Evolutionary conservation across 2,797 vertebrate species (phyloP).

Genomic region (Aldrovandia affinis): DNA sequence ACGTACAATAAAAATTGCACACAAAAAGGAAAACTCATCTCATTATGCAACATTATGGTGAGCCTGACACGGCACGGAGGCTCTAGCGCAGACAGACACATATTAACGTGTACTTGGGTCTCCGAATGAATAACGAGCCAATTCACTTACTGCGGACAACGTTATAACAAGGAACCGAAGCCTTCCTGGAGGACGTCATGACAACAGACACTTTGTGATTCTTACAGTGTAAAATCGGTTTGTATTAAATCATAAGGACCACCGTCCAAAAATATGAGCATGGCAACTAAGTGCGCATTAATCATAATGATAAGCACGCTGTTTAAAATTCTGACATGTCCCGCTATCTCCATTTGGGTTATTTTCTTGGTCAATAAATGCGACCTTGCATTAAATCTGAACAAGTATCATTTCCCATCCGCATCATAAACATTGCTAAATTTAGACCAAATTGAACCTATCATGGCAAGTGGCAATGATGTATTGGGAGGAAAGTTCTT

Average conservation of each 20-base stretch:
- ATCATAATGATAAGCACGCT: constrained; percentile 26
- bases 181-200: neutral
- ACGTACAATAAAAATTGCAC: too few species aligned
- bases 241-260: constrained; percentile 28
- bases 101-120: neutral
- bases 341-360: constrained; percentile 18
- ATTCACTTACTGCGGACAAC: neutral
- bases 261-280: neutral
- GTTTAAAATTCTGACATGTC: constrained; percentile 34
- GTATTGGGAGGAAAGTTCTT: neutral
- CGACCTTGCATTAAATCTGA: constrained; percentile 22
- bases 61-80: neutral
- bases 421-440: constrained; percentile 8
- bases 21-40: neutral
- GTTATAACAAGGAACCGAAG: constrained; percentile 20
- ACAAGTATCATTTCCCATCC: constrained; percentile 8
- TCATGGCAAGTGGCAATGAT: neutral
- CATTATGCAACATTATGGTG: neutral
- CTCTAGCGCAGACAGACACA: neutral
- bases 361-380: constrained; percentile 31
- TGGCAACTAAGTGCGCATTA: constrained; percentile 25
- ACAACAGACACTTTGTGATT: constrained; percentile 22
- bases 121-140: neutral
- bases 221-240: constrained; percentile 17
- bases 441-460: neutral